Conservation (phyloP, 2,888 invertebrate genomes). For the Cephus sareptanus region DNA sequence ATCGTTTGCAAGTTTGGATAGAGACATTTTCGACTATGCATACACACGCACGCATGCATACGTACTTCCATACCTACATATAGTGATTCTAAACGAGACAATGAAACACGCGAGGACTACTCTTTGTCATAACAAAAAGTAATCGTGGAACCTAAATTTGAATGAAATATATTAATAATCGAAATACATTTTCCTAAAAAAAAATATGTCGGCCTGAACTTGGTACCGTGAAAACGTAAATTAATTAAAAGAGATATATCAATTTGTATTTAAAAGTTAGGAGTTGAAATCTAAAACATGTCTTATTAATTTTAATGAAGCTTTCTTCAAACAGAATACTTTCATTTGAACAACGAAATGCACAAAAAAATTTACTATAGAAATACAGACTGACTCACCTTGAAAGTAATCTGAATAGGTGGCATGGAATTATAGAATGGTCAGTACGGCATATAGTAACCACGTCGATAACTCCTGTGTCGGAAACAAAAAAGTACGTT, state of each 20-base stretch:
- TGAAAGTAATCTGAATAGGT: conserved; percentile 16
- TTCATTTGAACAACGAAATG: conserved; percentile 2
- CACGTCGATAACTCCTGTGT: conserved; percentile 76
- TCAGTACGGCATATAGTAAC: conserved; percentile 79
- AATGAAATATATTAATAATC: too few relatives aligned
- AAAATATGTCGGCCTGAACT: neutral
- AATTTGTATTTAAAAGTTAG: neutral
- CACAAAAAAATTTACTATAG: neutral
- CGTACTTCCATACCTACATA: too few relatives aligned
- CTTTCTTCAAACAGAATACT: neutral
- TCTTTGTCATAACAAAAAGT: too few relatives aligned
- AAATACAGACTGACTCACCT: conserved; percentile 25
- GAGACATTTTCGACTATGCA: too few relatives aligned
- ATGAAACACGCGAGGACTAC: too few relatives aligned
- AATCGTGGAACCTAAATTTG: too few relatives aligned
- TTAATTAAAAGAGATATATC: neutral
- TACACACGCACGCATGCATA: too few relatives aligned
- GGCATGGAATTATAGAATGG: conserved; percentile 47
- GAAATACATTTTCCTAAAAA: neutral
- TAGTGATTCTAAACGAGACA: too few relatives aligned
- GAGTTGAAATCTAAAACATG: neutral
- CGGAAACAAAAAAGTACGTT: conserved; percentile 16
- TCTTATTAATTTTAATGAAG: neutral
- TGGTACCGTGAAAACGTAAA: neutral
- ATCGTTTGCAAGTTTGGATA: too few relatives aligned